Conservation (phyloP, 2,797 vertebrate species). For the Manis javanica region DNA sequence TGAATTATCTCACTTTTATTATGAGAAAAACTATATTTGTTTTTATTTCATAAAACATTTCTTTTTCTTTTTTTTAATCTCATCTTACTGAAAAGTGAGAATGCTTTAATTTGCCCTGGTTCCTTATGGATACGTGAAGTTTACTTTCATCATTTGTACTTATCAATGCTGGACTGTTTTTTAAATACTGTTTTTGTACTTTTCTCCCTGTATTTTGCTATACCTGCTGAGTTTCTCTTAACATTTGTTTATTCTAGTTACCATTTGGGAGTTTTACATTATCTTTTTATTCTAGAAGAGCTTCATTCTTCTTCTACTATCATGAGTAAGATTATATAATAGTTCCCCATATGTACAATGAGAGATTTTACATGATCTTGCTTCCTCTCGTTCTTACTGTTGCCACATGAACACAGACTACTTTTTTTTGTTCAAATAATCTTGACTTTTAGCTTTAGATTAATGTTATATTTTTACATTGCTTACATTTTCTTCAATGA, state of each 20-base stretch:
- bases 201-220: not conserved
- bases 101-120: not conserved
- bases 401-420: not conserved
- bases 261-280: not conserved
- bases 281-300: not conserved
- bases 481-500: conserved; percentile 12
- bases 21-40: not conserved
- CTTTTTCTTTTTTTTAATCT: not conserved
- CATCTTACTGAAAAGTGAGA: not conserved
- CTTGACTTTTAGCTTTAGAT: not conserved
- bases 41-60: conserved; percentile 7
- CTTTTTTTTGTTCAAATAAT: conserved; percentile 5
- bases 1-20: not conserved
- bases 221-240: not conserved
- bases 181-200: not conserved
- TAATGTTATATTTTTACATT: not conserved
- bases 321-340: conserved; percentile 27
- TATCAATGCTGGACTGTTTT: not conserved
- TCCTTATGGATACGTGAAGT: not conserved
- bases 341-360: not conserved
- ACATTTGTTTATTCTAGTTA: not conserved
- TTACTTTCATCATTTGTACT: not conserved
- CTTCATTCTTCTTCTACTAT: conserved; percentile 21
- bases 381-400: not conserved
- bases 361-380: not conserved